Base-by-base conservation (phyloP, 2,888 invertebrate genomes). In the Agriopis leucophaearia region DNA sequence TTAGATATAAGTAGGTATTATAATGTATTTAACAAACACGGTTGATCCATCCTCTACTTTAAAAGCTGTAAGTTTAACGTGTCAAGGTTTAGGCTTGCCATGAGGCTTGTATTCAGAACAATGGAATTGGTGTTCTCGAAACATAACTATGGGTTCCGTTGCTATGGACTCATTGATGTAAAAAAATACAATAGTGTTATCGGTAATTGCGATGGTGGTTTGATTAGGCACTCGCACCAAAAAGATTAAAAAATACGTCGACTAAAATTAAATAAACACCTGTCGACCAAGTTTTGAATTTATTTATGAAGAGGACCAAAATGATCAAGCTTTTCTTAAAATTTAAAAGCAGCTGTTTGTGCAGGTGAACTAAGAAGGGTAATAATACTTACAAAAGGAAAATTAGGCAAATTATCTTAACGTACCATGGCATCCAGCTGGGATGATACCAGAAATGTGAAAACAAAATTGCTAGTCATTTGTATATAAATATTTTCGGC, bases 81-180 rank as follows among this genome's bases (percentile, higher is more conserved):
- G 57, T 57, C 64, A 66, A 59, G 60, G 59, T 63, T 56, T 58
- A 47, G 50, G 16, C 44, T 15, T 45, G 36, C 55, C 10, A 27
- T 18, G 27, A 56, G 51, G 56, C 56, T 51, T 55, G 58, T 58
- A 48, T 48, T 71, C 55, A 57, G 50, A 75, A 76, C 74, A 76
- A 75, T 72, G 65, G 47, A 60, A 55, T 69, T 63, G 66, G 71
- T 76, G 36, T 74, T 74, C 71, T 75, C 55, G 65, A 62, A 63
- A 70, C 65, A 66, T 74, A 73, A 72, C 71, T 74, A 61, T 52
- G 64, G 59, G 59, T 40, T 71, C 18, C n/a, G 64, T 66, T 63
- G 67, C 65, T 48, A 60, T 66, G 55, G 44, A 50, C 44, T 12
- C 44, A 36, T 36, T 66, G 55, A 18, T 60, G 48, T 35, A 36